Conservation (phyloP, 2,888 invertebrate species). For the Therioaphis trifolii region DNA sequence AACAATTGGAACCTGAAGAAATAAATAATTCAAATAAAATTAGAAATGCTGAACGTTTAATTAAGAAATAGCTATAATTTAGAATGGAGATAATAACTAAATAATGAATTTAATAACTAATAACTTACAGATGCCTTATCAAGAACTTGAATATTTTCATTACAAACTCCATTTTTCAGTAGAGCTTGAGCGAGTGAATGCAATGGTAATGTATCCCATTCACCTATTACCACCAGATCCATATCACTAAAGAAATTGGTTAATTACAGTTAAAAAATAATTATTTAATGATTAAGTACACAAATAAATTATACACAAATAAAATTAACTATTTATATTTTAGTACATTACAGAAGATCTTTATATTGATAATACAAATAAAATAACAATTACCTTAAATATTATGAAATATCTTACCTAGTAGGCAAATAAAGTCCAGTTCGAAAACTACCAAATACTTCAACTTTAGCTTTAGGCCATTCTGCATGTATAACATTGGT, state of each 20-base stretch:
- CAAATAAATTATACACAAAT: not conserved
- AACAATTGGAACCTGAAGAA: constrained; percentile 86
- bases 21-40: constrained; percentile 18
- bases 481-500: constrained; percentile 86
- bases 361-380: not conserved
- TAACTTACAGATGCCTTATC: constrained; percentile 91
- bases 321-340: not conserved
- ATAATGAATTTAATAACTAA: no score
- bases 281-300: no score
- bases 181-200: constrained; percentile 92
- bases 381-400: not conserved
- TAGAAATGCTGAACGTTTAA: no score
- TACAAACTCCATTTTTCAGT: constrained; percentile 88
- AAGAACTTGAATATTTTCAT: constrained; percentile 91
- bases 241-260: constrained; percentile 74
- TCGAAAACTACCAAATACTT: constrained; percentile 97
- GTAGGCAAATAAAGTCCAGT: constrained; percentile 98
- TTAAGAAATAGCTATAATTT: not conserved
- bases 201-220: constrained; percentile 91
- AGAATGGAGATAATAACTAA: not conserved
- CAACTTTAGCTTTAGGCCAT: constrained; percentile 94
- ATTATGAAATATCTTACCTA: constrained; percentile 72
- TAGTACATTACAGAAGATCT: not conserved
- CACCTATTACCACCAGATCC: constrained; percentile 80
- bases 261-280: not conserved